Percentiles rank a stretch among this genome's conserved stretches.
Evolutionary conservation across 2,797 vertebrate genomes (phyloP).

Genomic region (Pseudochirops cupreus): DNA sequence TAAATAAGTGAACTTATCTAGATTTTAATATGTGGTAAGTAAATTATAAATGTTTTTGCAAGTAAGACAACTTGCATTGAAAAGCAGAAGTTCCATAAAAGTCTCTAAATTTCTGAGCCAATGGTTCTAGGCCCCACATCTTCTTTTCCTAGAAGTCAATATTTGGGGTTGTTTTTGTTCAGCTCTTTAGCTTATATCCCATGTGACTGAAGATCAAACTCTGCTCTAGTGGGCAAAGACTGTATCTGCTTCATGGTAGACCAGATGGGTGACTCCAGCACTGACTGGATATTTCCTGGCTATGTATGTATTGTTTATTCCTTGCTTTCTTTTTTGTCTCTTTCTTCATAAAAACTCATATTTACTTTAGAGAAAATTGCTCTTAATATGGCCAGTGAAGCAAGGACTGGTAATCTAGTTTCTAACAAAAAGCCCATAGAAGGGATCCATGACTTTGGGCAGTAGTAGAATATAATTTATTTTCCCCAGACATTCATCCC

Average conservation of each 20-base stretch:
- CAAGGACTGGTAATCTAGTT: conserved; percentile 68
- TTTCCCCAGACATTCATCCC: conserved; percentile 68
- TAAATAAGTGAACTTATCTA: conserved; percentile 69
- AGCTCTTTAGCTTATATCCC: neutral
- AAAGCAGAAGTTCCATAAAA: conserved; percentile 41
- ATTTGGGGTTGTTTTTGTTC: neutral
- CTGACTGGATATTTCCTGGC: conserved; percentile 70
- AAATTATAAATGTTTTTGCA: conserved; percentile 63
- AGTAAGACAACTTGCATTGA: conserved; percentile 62
- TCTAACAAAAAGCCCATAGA: conserved; percentile 69
- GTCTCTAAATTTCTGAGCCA: conserved; percentile 49
- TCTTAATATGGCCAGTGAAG: conserved; percentile 75
- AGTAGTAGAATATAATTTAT: conserved; percentile 70
- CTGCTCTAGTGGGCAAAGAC: neutral
- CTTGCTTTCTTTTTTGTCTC: conserved; percentile 77
- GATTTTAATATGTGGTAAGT: conserved; percentile 72
- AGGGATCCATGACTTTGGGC: conserved; percentile 76
- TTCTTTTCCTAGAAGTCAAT: neutral
- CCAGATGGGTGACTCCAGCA: conserved; percentile 55
- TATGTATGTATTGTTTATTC: conserved; percentile 79
- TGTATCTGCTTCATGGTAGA: conserved; percentile 63
- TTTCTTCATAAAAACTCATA: conserved; percentile 80
- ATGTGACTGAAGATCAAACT: neutral
- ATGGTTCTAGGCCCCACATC: neutral
- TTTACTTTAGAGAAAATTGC: conserved; percentile 79